Conservation (phyloP, 2,113 vertebrate genomes). For the Candoia aspera region DNA sequence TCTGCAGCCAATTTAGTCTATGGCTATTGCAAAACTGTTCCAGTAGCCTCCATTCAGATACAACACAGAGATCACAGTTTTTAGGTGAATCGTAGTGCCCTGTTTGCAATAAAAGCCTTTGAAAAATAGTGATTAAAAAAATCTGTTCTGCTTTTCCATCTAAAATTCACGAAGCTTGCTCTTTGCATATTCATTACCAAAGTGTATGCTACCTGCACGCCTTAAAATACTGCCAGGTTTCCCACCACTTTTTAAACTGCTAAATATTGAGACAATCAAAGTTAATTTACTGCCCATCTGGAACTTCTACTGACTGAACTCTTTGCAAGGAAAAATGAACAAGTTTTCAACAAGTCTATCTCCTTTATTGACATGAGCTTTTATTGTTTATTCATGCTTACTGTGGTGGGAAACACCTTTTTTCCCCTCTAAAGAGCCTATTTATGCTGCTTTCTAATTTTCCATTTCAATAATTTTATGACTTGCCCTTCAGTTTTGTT, state of each 20-base stretch:
- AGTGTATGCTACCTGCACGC: background rate
- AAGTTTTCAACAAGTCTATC: conserved; percentile 35
- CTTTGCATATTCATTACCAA: background rate
- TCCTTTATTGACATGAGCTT: conserved; percentile 43
- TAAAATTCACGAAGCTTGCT: background rate
- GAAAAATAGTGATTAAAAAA: background rate
- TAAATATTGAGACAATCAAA: background rate
- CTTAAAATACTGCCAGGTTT: background rate
- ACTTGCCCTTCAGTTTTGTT: conserved; percentile 53
- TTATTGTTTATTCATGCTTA: conserved; percentile 71
- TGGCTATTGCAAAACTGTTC: background rate
- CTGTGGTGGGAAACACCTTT: conserved; percentile 61
- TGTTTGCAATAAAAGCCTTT: background rate
- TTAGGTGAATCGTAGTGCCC: background rate
- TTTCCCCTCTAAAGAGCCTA: conserved; percentile 60
- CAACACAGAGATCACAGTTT: background rate
- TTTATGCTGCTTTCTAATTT: conserved; percentile 72
- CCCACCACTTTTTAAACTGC: background rate
- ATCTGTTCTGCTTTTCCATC: background rate
- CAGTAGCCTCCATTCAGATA: background rate
- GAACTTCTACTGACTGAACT: conserved; percentile 25
- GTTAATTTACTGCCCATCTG: conserved; percentile 39
- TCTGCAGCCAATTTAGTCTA: background rate
- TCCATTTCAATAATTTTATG: conserved; percentile 69
- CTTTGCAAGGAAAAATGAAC: conserved; percentile 37